Conservation (phyloP, 2,113 vertebrate genomes). For the Oreocharis arfaki region DNA sequence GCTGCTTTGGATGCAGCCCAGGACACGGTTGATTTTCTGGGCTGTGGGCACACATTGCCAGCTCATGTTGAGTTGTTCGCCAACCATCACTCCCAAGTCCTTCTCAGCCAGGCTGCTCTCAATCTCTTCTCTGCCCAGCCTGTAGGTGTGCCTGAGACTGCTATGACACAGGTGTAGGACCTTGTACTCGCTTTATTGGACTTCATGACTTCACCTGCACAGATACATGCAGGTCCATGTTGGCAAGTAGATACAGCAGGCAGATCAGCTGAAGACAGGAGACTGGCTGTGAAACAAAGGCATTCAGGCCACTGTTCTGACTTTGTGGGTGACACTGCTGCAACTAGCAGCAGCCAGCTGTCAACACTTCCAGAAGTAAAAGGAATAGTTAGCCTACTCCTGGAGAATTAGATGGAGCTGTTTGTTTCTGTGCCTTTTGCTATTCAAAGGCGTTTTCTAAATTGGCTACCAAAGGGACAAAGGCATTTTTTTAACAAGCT, state of each 20-base stretch:
- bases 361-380: neutral
- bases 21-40: neutral
- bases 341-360: neutral
- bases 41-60: neutral
- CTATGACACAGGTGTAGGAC: neutral
- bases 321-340: neutral
- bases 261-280: neutral
- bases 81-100: neutral
- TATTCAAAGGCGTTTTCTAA: neutral
- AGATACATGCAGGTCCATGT: neutral
- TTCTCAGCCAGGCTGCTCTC: neutral
- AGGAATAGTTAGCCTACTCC: neutral
- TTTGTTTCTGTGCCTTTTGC: neutral
- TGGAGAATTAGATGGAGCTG: neutral
- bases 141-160: neutral
- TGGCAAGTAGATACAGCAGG: neutral
- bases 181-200: neutral
- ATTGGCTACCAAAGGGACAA: neutral
- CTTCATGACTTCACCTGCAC: neutral
- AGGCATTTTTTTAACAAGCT: neutral
- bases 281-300: neutral
- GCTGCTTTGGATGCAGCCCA: neutral
- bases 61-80: neutral
- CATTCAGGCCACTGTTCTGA: neutral
- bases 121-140: neutral